Base-by-base conservation (phyloP, 2,113 vertebrate species). In the Argyrosomus japonicus region DNA sequence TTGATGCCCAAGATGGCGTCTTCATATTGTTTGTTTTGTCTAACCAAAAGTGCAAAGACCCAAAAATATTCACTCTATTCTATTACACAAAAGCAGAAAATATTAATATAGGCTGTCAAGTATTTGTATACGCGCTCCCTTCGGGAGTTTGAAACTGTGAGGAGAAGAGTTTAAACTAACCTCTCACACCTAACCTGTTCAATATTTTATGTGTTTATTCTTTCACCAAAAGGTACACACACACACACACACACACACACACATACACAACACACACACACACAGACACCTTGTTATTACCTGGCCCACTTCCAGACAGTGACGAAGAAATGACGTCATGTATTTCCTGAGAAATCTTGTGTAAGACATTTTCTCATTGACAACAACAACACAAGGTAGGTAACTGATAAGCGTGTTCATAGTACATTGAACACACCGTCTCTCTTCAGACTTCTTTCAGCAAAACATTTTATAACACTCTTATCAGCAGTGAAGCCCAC, bases 371-470 rank as follows among this genome's bases (percentile, higher is more conserved):
- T 48, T 27, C 29, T 15, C 3, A 6, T 45, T 17, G 54, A n/a
- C 48, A 47, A 63, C 48, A 68, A 58, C 29, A 68, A 67, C 17
- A 45, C 53, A 18, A 43, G 36, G 36, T 40, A 40, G 36, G 13
- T 63, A 3, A 21, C 6, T 36, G 70, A 90, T 77, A 86, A 81
- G 54, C 14, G 18, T 36, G 79, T 82, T 73, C n/a, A 77, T 17
- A 53, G 47, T 82, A 53, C 32, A 74, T 9, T 67, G 64, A 74
- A 77, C 79, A 90, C 78, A 40, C 3, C 21, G 21, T 17, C 27
- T 63, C 15, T 56, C n/a, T 64, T 14, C 5, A 36, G 47, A 73
- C 51, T 36, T 9, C 15, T 13, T 36, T 40, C 15, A 75, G 65
- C 13, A 53, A 43, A 2, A 13, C 8, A 0, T 60, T 87, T 85